Conservation (phyloP, 2,797 vertebrate genomes). For the Salmo trutta region DNA sequence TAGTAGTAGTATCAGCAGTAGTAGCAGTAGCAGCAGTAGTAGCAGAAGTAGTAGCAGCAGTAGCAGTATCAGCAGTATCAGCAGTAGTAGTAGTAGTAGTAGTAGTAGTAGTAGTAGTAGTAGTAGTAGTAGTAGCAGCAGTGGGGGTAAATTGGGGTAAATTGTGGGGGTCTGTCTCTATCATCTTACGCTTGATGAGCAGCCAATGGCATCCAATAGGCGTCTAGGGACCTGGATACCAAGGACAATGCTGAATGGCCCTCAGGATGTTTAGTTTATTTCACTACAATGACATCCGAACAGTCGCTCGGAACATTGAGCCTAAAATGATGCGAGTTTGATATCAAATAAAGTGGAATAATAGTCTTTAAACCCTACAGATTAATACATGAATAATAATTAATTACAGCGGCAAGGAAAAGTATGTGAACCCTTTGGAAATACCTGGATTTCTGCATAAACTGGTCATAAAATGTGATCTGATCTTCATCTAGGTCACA, state of each 20-base stretch:
- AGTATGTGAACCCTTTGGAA: too few species aligned
- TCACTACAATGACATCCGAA: not conserved
- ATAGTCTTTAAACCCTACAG: too few species aligned
- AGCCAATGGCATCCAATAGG: slow-evolving; percentile 29
- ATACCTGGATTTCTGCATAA: too few species aligned
- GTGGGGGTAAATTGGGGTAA: slow-evolving; percentile 25
- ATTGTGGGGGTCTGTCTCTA: slow-evolving; percentile 20
- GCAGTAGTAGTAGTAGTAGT: too few species aligned
- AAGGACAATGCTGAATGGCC: slow-evolving; percentile 9
- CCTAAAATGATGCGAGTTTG: not conserved
- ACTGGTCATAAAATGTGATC: too few species aligned
- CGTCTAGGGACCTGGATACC: slow-evolving; percentile 20
- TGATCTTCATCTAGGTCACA: too few species aligned
- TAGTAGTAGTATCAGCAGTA: too few species aligned
- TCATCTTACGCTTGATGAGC: slow-evolving; percentile 30
- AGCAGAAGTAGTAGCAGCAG: too few species aligned
- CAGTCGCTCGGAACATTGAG: not conserved
- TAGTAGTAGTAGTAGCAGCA: not conserved
- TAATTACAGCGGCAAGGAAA: too few species aligned
- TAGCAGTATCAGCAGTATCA: fast-evolving
- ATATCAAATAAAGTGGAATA: not conserved
- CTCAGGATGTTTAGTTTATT: not conserved
- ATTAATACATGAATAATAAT: too few species aligned
- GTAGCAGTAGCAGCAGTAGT: too few species aligned
- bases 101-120: fast-evolving